Conservation (phyloP, 2,888 invertebrate genomes). For the Xanthorhoe spadicearia region DNA sequence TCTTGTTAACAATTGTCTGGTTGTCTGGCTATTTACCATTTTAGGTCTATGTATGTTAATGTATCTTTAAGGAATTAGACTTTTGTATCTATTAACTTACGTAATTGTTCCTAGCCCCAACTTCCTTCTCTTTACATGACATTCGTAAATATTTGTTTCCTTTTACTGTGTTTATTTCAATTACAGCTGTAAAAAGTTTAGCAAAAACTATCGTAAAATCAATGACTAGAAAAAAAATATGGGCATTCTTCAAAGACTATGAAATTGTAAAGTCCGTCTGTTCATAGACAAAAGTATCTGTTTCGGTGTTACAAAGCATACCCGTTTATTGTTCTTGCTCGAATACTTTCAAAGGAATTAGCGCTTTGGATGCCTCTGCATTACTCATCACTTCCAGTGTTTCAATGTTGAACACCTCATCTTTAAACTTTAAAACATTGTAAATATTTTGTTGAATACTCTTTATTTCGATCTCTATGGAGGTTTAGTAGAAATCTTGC, state of each 20-base stretch:
- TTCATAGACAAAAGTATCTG: conserved; percentile 43
- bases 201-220: not conserved
- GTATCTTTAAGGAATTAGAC: not conserved
- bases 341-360: conserved; percentile 67
- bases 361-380: conserved; percentile 48
- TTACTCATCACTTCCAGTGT: conserved; percentile 53
- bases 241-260: conserved; percentile 33
- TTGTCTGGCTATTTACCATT: conserved; percentile 3
- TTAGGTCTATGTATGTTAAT: not conserved
- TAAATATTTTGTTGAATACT: not conserved
- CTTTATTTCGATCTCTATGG: not conserved
- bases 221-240: no score
- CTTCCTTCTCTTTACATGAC: no score
- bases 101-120: not conserved
- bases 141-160: no score
- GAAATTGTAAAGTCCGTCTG: conserved; percentile 38
- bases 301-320: conserved; percentile 56
- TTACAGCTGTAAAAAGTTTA: no score
- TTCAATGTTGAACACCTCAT: conserved; percentile 36
- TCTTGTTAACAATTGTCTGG: conserved; percentile 5
- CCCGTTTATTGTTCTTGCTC: conserved; percentile 66
- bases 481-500: no score
- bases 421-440: not conserved
- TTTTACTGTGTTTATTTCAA: no score
- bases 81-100: not conserved